A percentile compares a stretch with the other conserved stretches of the same genome.
Evolutionary conservation across 35 echinoderm and acorn worm species (phyloP).

Genomic region (Hemicentrotus pulcherrimus): DNA sequence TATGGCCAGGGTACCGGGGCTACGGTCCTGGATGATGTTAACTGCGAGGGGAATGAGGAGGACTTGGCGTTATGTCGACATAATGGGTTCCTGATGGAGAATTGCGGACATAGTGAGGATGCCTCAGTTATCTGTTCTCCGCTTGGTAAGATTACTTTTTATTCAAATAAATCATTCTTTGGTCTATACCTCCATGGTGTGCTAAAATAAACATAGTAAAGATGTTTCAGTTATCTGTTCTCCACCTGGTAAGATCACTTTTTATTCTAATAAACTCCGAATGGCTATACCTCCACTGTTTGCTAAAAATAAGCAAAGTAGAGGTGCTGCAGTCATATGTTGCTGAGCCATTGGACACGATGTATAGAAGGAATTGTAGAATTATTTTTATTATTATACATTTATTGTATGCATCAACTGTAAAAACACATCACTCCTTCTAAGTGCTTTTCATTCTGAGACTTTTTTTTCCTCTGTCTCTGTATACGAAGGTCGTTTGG

Average conservation of each 20-base stretch:
- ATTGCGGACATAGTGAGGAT: slow-evolving; percentile 57
- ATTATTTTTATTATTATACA: too few species aligned
- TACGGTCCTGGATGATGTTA: slow-evolving; percentile 51
- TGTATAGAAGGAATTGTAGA: too few species aligned
- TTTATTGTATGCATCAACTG: too few species aligned
- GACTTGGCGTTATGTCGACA: slow-evolving; percentile 5
- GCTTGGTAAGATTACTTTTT: slow-evolving; percentile 26
- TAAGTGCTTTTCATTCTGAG: too few species aligned
- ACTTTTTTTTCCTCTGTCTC: too few species aligned
- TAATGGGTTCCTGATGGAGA: neutral
- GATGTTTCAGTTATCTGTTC: slow-evolving; percentile 47
- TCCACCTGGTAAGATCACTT: slow-evolving; percentile 28
- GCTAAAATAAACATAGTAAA: slow-evolving; percentile 18
- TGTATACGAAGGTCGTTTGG: neutral
- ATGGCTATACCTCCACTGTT: too few species aligned
- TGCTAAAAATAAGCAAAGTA: too few species aligned
- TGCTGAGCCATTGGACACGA: too few species aligned
- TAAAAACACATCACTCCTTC: too few species aligned
- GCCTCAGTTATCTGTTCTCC: slow-evolving; percentile 35
- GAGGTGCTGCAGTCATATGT: too few species aligned
- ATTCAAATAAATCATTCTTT: neutral
- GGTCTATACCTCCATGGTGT: too few species aligned
- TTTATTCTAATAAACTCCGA: neutral
- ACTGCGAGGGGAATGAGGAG: slow-evolving; percentile 49
- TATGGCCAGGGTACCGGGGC: slow-evolving; percentile 46